phyloP scores from a whole-genome alignment of 2,888 invertebrate species.

The Lepidocyrtoides sp. region DNA sequence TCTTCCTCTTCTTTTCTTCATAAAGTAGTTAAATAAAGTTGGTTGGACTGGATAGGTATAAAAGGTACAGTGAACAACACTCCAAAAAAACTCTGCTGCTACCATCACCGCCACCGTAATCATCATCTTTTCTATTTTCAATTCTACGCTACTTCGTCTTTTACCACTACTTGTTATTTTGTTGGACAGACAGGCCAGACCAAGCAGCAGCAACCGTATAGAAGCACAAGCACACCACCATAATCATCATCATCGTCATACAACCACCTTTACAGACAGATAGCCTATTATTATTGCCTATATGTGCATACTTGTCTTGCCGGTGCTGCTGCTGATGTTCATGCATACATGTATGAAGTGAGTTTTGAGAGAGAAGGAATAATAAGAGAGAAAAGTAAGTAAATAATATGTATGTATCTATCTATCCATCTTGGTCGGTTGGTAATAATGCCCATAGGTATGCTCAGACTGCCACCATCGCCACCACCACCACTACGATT shows the following conservation, averaged over 20 bases:
- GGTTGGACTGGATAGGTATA: constrained; percentile 46
- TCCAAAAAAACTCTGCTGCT: constrained; percentile 37
- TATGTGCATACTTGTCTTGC: constrained; percentile 45
- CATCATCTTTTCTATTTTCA: constrained; percentile 58
- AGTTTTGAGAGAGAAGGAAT: constrained; percentile 9
- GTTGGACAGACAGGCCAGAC: constrained; percentile 56
- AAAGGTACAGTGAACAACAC: constrained; percentile 55
- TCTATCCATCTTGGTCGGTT: constrained; percentile 68
- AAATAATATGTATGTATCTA: constrained; percentile 55
- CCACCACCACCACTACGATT: constrained; percentile 75
- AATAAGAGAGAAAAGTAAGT: constrained; percentile 41
- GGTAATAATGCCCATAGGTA: constrained; percentile 81
- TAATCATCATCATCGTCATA: background rate
- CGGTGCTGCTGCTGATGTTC: constrained; percentile 8
- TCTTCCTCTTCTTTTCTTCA: constrained; percentile 66
- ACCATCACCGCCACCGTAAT: constrained; percentile 62
- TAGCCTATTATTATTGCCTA: constrained; percentile 60
- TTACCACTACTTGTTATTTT: constrained; percentile 46
- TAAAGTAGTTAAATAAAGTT: constrained; percentile 76
- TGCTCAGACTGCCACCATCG: constrained; percentile 68
- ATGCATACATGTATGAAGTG: constrained; percentile 60
- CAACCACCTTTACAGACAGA: constrained; percentile 54
- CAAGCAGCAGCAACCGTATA: constrained; percentile 66
- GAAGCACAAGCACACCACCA: constrained; percentile 14
- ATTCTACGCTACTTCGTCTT: constrained; percentile 6